phyloP scores from a whole-genome alignment of 2,797 vertebrate genomes.

The Echiichthys vipera region DNA sequence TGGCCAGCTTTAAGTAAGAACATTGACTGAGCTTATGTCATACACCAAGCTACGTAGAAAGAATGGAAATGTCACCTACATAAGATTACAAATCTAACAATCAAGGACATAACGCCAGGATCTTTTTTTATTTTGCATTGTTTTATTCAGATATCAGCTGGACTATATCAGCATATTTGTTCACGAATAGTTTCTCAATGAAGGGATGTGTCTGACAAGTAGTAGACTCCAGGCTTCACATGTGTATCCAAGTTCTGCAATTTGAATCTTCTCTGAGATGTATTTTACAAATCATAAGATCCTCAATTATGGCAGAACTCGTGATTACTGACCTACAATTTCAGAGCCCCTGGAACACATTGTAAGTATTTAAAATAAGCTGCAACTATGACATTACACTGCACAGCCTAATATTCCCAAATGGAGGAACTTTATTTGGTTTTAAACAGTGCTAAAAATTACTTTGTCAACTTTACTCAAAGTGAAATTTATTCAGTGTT shows the following conservation, averaged over 20 bases:
- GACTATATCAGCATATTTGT: too few species aligned
- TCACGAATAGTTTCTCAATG: too few species aligned
- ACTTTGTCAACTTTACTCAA: conserved; percentile 28
- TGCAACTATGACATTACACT: not conserved
- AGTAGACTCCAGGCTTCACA: too few species aligned
- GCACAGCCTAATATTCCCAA: not conserved
- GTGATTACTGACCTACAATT: not conserved
- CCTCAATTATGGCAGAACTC: not conserved
- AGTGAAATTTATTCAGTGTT: conserved; percentile 56
- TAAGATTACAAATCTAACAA: too few species aligned
- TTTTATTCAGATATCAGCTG: too few species aligned
- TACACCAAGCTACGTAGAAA: not conserved
- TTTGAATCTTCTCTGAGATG: too few species aligned
- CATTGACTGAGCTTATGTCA: not conserved
- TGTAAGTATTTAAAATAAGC: not conserved
- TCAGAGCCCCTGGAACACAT: not conserved
- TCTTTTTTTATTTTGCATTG: too few species aligned
- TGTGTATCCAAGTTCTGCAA: too few species aligned
- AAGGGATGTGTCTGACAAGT: too few species aligned
- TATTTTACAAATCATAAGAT: not conserved
- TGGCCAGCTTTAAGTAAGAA: not conserved
- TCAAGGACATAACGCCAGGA: too few species aligned
- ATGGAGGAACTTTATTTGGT: not conserved
- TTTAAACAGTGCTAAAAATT: conserved; percentile 1
- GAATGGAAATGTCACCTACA: not conserved